These are phyloP conservation scores for Andrena flavipes DNA, from an alignment of 2,888 invertebrate species.

Conservation along the genomic window DNA sequence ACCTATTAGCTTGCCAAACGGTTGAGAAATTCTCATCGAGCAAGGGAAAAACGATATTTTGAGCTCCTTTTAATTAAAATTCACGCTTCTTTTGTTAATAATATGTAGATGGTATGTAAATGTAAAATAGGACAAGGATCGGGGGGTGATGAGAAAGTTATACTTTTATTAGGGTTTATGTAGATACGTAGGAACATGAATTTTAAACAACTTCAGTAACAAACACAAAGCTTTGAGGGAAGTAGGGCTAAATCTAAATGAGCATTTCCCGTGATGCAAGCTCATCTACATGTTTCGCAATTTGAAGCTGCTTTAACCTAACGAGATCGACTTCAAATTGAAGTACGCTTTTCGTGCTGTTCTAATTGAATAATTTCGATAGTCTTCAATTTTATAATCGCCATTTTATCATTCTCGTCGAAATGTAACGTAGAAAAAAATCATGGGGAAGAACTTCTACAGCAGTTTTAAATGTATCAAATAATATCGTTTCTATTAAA, in stretches of 20 bases:
- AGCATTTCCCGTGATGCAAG: conserved; percentile 17
- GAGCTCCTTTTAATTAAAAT: conserved; percentile 26
- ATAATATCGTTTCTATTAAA: too few relatives aligned
- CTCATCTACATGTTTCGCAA: conserved; percentile 15
- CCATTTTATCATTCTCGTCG: too few relatives aligned
- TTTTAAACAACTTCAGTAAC: conserved; percentile 41
- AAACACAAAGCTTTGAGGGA: conserved; percentile 24
- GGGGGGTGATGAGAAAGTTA: conserved; percentile 26
- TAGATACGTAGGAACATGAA: conserved; percentile 22
- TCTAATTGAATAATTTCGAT: too few relatives aligned
- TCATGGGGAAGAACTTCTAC: too few relatives aligned
- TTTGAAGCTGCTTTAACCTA: background rate
- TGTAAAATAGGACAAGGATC: conserved; percentile 9
- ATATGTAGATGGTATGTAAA: conserved; percentile 27
- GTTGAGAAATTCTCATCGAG: background rate
- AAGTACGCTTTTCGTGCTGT: too few relatives aligned
- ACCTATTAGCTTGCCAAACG: background rate
- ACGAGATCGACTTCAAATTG: too few relatives aligned
- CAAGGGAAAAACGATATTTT: background rate
- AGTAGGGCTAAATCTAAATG: conserved; percentile 22
- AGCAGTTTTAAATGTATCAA: too few relatives aligned
- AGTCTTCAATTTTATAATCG: too few relatives aligned
- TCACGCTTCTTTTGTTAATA: conserved; percentile 19
- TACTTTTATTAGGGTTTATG: conserved; percentile 31
- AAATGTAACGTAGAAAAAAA: too few relatives aligned